Evolutionary conservation across 2,888 invertebrate species (phyloP), one percentile per base, ranked within the genome.

Genomic region (Drosophila anomelani): DNA sequence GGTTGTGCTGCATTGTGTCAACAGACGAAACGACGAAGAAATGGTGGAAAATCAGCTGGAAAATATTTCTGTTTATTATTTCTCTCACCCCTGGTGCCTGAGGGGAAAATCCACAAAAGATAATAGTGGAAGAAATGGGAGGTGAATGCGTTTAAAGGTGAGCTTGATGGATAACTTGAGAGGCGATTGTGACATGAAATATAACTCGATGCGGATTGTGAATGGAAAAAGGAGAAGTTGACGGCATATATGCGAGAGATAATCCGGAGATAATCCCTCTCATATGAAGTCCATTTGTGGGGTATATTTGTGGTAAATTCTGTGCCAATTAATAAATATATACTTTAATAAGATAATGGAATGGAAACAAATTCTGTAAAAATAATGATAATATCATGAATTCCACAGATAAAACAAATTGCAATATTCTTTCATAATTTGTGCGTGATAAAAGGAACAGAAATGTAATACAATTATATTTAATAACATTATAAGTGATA

Each of bases 121-220:
- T 32, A 41, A 46, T 32, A 17, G n/a, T 46, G 36, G 17, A 20
- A 34, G 34, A 8, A 39, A 17, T 5, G 32, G 10, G 38, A 20
- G 29, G 34, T 20, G 38, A 69, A 38, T 46, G 56, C 57, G 39
- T 55, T 43, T 51, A 38, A 66, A 74, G 57, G 67, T 51, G 74
- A 62, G 46, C 68, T 61, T 76, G 73, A 69, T 81, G 88, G 68
- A 84, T 81, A 81, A 79, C 75, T 66, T 67, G 53, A 39, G 72
- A 53, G 75, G 78, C 54, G 71, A 76, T 69, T 69, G 61, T 57
- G 76, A 59, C 81, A 77, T 72, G 62, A 63, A 71, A 81, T 54
- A 75, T 76, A 75, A 76, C 70, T 75, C 70, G 55, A 55, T 58
- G 58, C 34, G 56, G 47, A 57, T 32, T 60, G 46, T 56, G 34